Conservation (phyloP, 2,113 vertebrate species). For the Genyomyrus donnyi region DNA sequence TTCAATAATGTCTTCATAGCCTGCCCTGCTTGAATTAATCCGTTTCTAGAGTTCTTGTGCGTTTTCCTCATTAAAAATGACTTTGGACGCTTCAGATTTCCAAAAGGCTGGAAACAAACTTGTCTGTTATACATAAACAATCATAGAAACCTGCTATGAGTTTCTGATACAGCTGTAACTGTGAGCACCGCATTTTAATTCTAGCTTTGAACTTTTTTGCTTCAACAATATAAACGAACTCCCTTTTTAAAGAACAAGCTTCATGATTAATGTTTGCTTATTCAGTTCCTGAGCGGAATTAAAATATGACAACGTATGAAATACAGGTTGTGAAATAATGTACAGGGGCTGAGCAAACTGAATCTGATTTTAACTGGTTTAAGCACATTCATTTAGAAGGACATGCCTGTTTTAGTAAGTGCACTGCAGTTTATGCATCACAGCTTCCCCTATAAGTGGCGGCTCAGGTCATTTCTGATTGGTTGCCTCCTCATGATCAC, state of each 20-base stretch:
- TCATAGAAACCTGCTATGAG: background rate
- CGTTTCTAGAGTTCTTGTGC: background rate
- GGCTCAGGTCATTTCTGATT: slow-evolving; percentile 2
- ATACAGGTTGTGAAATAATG: background rate
- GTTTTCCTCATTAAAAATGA: background rate
- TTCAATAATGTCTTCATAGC: background rate
- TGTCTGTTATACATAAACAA: background rate
- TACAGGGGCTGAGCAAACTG: background rate
- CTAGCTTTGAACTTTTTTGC: background rate
- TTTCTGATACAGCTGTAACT: background rate
- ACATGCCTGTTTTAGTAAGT: background rate
- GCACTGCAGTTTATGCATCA: background rate
- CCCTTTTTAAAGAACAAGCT: background rate
- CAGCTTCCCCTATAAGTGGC: background rate
- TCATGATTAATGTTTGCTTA: background rate
- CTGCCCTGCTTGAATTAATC: background rate
- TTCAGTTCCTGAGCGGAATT: background rate
- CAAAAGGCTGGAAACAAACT: background rate
- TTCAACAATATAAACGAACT: background rate
- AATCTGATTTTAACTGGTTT: background rate
- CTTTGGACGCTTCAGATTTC: background rate
- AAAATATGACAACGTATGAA: background rate
- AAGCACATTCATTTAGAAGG: background rate
- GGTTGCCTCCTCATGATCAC: background rate
- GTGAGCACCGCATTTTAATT: background rate